Percentiles rank a stretch among this genome's conserved stretches.
These are phyloP conservation scores for Odontomachus brunneus DNA, from an alignment of 1,140 invertebrate genomes.

Conservation along the genomic window DNA sequence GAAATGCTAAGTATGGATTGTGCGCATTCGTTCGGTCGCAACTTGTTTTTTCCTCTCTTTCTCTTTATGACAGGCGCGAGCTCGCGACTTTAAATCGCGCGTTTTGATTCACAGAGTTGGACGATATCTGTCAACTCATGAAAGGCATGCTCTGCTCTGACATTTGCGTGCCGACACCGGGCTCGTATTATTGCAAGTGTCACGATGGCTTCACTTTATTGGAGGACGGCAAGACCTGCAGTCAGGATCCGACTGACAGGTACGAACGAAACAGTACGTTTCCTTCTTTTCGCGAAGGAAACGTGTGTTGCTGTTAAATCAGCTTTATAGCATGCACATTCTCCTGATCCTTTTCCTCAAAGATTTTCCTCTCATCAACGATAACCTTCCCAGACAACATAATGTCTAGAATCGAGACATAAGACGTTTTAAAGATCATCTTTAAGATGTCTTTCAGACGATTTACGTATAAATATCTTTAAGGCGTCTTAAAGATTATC, in stretches of 20 bases:
- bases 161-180: slow-evolving; percentile 89
- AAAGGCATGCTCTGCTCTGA: slow-evolving; percentile 90
- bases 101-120: slow-evolving; percentile 78
- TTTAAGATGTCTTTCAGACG: no score
- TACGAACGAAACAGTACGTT: slow-evolving; percentile 46
- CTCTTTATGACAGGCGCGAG: neutral
- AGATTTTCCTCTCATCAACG: no score
- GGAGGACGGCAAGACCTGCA: slow-evolving; percentile 89
- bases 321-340: no score
- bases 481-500: no score
- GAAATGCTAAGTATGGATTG: no score
- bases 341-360: no score
- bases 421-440: no score
- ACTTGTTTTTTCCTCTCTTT: neutral
- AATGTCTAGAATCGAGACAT: no score
- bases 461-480: no score
- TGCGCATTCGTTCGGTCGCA: neutral
- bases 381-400: no score
- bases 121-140: slow-evolving; percentile 89
- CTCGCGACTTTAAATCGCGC: slow-evolving; percentile 22
- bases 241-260: slow-evolving; percentile 78
- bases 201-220: slow-evolving; percentile 89
- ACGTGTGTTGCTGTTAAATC: no score
- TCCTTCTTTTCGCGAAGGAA: neutral
- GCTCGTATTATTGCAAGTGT: slow-evolving; percentile 91